phyloP scores from a whole-genome alignment of 2,888 invertebrate species.

The Adelphocoris suturalis region DNA sequence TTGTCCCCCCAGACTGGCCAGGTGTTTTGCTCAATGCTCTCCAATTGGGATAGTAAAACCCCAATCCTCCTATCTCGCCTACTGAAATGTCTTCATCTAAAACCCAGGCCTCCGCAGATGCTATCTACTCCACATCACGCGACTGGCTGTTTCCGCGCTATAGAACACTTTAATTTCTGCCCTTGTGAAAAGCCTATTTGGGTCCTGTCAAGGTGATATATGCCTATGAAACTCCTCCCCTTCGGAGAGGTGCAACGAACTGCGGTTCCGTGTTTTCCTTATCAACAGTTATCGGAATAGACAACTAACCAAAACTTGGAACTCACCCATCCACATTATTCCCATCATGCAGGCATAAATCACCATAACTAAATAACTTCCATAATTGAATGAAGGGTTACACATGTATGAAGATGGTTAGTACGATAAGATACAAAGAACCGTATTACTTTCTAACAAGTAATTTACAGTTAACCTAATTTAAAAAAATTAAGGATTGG shows the following conservation, averaged over 20 bases:
- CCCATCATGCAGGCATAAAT: background rate
- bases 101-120: constrained; percentile 33
- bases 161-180: constrained; percentile 3
- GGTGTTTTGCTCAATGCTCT: constrained; percentile 47
- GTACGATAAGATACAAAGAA: too few species aligned
- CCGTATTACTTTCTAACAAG: too few species aligned
- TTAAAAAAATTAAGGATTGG: too few species aligned
- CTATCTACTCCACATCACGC: constrained; percentile 26
- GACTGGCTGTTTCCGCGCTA: constrained; percentile 28
- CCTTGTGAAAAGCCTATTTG: constrained; percentile 12
- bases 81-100: constrained; percentile 51
- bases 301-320: background rate
- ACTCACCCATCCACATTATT: too few species aligned
- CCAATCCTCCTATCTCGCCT: constrained; percentile 33
- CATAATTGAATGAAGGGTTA: background rate
- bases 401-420: too few species aligned
- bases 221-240: background rate
- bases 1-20: constrained; percentile 20
- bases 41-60: constrained; percentile 37
- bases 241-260: background rate
- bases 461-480: too few species aligned
- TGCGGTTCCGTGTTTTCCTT: background rate
- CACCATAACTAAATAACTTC: background rate
- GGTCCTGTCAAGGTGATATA: constrained; percentile 36
- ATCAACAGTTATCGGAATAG: background rate